phyloP scores from a whole-genome alignment of 1,140 invertebrate genomes.

The Odontomachus brunneus region DNA sequence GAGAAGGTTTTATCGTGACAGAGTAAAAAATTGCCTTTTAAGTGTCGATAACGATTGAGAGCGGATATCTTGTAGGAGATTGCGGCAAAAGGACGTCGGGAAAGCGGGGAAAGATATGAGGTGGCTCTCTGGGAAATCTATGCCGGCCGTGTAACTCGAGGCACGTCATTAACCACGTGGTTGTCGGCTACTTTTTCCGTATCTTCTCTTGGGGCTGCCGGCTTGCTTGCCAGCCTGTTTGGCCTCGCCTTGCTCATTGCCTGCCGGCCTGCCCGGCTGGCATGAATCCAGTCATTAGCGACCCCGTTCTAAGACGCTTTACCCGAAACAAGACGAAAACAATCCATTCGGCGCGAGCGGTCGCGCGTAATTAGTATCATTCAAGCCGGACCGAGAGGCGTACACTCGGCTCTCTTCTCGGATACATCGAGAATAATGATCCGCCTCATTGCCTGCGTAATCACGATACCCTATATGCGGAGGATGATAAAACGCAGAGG shows the following conservation, averaged over 20 bases:
- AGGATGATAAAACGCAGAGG: slow-evolving; percentile 41
- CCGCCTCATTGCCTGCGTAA: slow-evolving; percentile 38
- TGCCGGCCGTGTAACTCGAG: slow-evolving; percentile 59
- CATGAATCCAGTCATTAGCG: slow-evolving; percentile 63
- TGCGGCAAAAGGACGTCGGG: slow-evolving; percentile 1
- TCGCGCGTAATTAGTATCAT: slow-evolving; percentile 50
- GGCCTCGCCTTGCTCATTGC: slow-evolving; percentile 36
- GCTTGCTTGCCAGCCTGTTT: slow-evolving; percentile 18
- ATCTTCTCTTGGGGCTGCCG: slow-evolving; percentile 18
- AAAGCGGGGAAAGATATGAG: slow-evolving; percentile 38
- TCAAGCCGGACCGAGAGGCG: background rate
- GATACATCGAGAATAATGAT: slow-evolving; percentile 51
- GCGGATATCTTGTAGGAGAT: slow-evolving; percentile 16
- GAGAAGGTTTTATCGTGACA: slow-evolving; percentile 5
- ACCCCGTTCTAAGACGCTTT: slow-evolving; percentile 52
- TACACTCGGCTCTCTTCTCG: background rate
- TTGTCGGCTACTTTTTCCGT: slow-evolving; percentile 3
- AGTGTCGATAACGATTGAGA: slow-evolving; percentile 43
- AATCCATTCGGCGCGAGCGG: slow-evolving; percentile 34
- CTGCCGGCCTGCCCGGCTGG: background rate
- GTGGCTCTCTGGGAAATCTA: slow-evolving; percentile 55
- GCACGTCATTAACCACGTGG: slow-evolving; percentile 63
- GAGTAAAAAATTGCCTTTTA: slow-evolving; percentile 47
- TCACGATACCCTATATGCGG: slow-evolving; percentile 33
- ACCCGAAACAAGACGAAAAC: slow-evolving; percentile 68